Percentiles rank a stretch among this genome's conserved stretches.
These are phyloP conservation scores for Metridium senile DNA, from an alignment of 92 coral and sea anemone species.

Conservation along the genomic window DNA sequence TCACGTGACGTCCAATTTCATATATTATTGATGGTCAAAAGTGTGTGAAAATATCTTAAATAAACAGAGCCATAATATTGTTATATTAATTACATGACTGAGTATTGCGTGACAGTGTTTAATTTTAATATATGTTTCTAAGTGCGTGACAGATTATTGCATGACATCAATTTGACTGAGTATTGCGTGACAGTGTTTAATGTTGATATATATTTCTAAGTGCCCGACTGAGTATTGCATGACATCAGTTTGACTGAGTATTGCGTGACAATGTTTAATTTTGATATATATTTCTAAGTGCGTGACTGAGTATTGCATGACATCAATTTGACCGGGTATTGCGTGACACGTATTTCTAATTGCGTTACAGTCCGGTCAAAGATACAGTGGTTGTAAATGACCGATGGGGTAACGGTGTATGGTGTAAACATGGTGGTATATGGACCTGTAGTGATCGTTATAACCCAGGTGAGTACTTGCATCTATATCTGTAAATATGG, in stretches of 20 bases:
- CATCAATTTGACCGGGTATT: too few species aligned
- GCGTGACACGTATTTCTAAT: neutral
- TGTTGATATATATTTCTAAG: too few species aligned
- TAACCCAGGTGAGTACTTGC: conserved; percentile 61
- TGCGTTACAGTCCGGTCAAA: conserved; percentile 65
- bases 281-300: neutral
- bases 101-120: neutral
- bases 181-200: neutral
- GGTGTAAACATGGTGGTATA: conserved; percentile 77
- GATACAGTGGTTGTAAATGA: conserved; percentile 86
- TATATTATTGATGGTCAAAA: too few species aligned
- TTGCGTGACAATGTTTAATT: neutral
- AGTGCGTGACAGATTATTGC: neutral
- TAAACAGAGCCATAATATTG: too few species aligned
- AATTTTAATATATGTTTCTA: too few species aligned
- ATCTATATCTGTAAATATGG: too few species aligned
- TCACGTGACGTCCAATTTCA: neutral
- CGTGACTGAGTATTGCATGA: neutral
- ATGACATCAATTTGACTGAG: neutral
- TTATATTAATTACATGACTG: neutral
- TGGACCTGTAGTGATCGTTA: conserved; percentile 70
- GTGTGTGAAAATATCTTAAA: too few species aligned
- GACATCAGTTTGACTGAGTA: neutral
- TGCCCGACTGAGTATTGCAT: neutral
- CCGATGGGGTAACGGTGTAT: conserved; percentile 77